Evolutionary conservation across 53 echinoderm and acorn worm genomes (phyloP).

Genomic region (Holothuria leucospilota): DNA sequence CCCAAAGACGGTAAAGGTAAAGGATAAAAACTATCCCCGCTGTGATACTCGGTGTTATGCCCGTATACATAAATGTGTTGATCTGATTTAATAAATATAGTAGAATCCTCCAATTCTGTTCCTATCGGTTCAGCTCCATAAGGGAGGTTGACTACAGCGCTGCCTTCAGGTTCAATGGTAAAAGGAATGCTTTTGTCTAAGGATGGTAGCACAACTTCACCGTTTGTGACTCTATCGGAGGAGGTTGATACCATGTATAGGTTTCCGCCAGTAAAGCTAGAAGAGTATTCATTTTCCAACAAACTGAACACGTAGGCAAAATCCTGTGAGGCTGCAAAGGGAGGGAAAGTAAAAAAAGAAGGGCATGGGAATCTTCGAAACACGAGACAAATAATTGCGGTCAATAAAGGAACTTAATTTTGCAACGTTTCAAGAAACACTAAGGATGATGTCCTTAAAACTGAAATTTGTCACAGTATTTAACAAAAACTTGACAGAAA

Average conservation of each 20-base stretch:
- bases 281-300: not conserved
- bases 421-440: no score
- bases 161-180: not conserved
- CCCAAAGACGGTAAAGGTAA: constrained; percentile 4
- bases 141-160: not conserved
- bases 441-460: no score
- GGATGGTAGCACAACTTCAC: not conserved
- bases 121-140: not conserved
- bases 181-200: constrained; percentile 1
- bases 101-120: not conserved
- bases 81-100: not conserved
- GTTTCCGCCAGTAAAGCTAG: not conserved
- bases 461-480: no score
- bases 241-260: constrained; percentile 22
- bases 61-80: constrained; percentile 20
- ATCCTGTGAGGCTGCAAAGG: not conserved
- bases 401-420: no score
- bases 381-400: no score
- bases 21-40: constrained; percentile 15
- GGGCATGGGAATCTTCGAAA: no score
- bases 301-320: constrained; percentile 1
- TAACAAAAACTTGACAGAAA: no score
- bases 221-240: not conserved
- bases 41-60: not conserved
- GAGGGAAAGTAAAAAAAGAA: not conserved